Percentiles rank a stretch among this genome's conserved stretches.
Evolutionary conservation across 1,140 invertebrate species (phyloP).

Genomic region (Drosophila chauvacae): DNA sequence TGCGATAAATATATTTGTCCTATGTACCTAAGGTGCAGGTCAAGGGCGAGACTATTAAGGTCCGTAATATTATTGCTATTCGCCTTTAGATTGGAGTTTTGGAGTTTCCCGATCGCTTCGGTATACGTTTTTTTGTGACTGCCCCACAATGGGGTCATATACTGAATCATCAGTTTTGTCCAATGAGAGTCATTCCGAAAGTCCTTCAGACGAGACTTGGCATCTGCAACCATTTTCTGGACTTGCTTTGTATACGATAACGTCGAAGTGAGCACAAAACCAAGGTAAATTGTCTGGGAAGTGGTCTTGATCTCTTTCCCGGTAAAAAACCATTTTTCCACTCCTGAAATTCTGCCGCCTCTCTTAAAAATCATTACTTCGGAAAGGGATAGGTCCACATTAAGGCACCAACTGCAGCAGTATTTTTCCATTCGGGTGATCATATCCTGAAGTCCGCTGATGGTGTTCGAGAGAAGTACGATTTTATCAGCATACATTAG

Average conservation of each 20-base stretch:
- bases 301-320: conserved; percentile 13
- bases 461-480: neutral
- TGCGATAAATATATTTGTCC: too few species aligned
- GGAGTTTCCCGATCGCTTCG: neutral
- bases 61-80: too few species aligned
- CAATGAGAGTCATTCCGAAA: neutral
- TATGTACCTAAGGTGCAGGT: too few species aligned
- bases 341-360: neutral
- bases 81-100: neutral
- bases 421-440: conserved; percentile 15
- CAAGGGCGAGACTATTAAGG: too few species aligned
- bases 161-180: neutral
- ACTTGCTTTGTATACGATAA: neutral
- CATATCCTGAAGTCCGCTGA: conserved; percentile 12
- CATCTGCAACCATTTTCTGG: neutral
- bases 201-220: neutral
- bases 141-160: conserved; percentile 14
- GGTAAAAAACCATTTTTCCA: conserved; percentile 5
- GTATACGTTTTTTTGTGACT: neutral
- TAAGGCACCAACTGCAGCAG: neutral
- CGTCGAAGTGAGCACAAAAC: neutral
- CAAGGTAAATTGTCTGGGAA: neutral
- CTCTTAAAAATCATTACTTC: conserved; percentile 10
- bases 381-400: conserved; percentile 4
- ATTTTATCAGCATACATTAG: conserved; percentile 9